Conservation (phyloP, 2,888 invertebrate species). For the Eurois occulta region DNA sequence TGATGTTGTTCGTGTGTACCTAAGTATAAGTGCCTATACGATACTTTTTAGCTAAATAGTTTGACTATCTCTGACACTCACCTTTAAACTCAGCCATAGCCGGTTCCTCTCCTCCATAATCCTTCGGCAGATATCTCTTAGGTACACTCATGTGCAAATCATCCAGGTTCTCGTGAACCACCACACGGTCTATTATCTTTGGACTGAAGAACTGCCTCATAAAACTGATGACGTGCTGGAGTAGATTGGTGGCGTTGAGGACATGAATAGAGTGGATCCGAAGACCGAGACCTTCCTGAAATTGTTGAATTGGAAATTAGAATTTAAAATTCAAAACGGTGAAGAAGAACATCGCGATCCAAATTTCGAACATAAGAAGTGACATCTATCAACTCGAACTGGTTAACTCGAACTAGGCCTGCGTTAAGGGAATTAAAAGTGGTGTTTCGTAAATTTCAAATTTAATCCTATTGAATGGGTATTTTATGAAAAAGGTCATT, state of each 20-base stretch:
- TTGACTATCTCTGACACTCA: constrained; percentile 51
- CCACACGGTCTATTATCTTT: constrained; percentile 82
- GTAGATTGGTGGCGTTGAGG: constrained; percentile 80
- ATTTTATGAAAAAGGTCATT: too few relatives aligned
- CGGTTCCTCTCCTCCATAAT: constrained; percentile 81
- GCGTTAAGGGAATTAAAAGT: too few relatives aligned
- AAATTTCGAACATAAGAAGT: background rate
- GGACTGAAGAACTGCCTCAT: constrained; percentile 83
- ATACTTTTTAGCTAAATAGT: background rate
- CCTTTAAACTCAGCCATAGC: constrained; percentile 80
- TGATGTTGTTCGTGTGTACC: background rate
- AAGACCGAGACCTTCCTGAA: constrained; percentile 86
- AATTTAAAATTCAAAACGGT: background rate
- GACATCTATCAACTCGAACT: background rate
- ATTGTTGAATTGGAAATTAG: constrained; percentile 45
- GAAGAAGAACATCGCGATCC: background rate
- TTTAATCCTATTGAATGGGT: too few relatives aligned
- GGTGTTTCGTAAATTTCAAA: too few relatives aligned
- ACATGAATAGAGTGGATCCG: constrained; percentile 84
- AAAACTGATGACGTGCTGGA: constrained; percentile 77
- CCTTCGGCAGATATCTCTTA: constrained; percentile 79
- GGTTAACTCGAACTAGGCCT: background rate
- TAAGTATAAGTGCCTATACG: background rate
- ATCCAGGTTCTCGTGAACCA: constrained; percentile 76
- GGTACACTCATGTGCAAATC: constrained; percentile 79